phyloP scores from a whole-genome alignment of 2,113 vertebrate genomes.

The Hemibagrus wyckioides region DNA sequence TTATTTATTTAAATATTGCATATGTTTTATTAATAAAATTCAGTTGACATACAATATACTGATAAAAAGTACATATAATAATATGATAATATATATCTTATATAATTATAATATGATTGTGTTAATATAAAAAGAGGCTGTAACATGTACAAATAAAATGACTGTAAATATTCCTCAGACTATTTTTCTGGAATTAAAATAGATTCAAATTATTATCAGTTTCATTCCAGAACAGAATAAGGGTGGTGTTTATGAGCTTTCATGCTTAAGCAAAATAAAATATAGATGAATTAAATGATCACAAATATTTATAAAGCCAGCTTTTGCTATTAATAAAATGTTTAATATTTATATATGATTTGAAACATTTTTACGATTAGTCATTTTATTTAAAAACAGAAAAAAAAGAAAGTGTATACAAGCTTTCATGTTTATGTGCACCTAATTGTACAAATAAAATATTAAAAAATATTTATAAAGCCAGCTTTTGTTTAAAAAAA shows the following conservation, averaged over 20 bases:
- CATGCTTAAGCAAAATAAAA: background rate
- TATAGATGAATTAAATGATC: no score
- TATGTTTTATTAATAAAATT: background rate
- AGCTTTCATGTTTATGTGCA: background rate
- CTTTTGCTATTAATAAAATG: no score
- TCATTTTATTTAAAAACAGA: no score
- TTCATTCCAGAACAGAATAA: background rate
- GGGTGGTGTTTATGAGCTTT: background rate
- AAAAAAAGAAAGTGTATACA: background rate
- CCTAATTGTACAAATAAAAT: no score
- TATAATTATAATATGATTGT: background rate
- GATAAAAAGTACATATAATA: background rate
- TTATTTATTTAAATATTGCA: background rate
- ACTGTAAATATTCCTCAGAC: background rate
- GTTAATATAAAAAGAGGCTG: background rate
- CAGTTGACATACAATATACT: background rate
- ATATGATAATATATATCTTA: no score
- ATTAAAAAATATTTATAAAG: no score
- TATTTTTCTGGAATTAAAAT: background rate
- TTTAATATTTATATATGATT: no score
- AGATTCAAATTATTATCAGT: background rate
- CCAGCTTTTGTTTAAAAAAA: no score
- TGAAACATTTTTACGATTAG: no score
- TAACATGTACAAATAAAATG: background rate
- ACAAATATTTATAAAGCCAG: no score